Base-by-base conservation (phyloP, 2,888 invertebrate genomes). In the Deroplatys truncata region DNA sequence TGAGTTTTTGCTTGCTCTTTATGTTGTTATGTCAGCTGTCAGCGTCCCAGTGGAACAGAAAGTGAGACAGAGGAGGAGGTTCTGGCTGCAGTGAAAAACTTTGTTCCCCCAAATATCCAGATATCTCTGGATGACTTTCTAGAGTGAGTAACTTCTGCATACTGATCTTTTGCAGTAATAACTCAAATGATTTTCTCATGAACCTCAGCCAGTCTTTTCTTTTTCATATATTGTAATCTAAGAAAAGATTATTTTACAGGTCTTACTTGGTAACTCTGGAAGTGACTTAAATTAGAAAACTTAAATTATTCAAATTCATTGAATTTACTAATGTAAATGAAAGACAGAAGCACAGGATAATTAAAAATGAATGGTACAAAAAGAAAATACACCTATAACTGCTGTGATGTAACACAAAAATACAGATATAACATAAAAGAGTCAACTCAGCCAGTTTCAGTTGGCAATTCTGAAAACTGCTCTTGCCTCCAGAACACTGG, bases 31-130 rank as follows among this genome's bases (percentile, higher is more conserved):
- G 83, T 85, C 88, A 90, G 88, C 90, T 89, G 90, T 87, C 90
- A 89, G 84, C 94, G 95, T 92, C 95, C 95, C 93, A 95, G 95
- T 93, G 95, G 96, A 93, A 96, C 96, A 93, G 96, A 97, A 94
- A 96, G 96, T 93, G 97, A 97, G 94, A 96, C 96, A 91, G 97
- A 97, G 94, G 96, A 96, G 92, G 96, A 96, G 92, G 94, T 95
- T 83, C 93, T 94, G 84, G 93, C 94, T 86, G 93, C 92, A 92
- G 91, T 90, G 90, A 92, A 92, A 89, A 91, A 91, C 88, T 91
- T 90, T 86, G 90, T 89, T 88, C 90, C 93, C 85, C 92, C 93
- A 89, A 93, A 92, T 92, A 92, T 92, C 89, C 93, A 93, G 92
- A 93, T 92, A 90, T 93, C 93, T 90, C 92, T 93, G 91, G 93